phyloP scores from a whole-genome alignment of 2,888 invertebrate species.

The Mimas tiliae region DNA sequence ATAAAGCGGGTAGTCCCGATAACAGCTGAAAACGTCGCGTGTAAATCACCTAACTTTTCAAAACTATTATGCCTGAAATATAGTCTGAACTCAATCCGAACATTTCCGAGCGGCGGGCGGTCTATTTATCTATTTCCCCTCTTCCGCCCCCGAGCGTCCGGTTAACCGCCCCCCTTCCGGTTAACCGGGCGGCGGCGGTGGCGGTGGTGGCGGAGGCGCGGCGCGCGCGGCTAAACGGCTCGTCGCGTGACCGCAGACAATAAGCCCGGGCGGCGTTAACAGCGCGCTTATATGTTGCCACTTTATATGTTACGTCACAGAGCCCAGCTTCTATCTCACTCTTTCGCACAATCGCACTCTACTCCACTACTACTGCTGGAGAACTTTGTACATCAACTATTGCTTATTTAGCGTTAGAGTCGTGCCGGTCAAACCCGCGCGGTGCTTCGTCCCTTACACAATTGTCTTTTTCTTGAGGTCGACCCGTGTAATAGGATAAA shows the following conservation, averaged over 20 bases:
- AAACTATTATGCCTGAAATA: constrained; percentile 84
- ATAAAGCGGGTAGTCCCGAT: constrained; percentile 68
- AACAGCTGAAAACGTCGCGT: constrained; percentile 80
- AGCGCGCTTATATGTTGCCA: constrained; percentile 84
- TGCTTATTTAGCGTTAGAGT: constrained; percentile 66
- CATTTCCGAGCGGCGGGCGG: constrained; percentile 84
- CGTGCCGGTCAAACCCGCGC: constrained; percentile 45
- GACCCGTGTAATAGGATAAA: constrained; percentile 78
- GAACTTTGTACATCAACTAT: constrained; percentile 62
- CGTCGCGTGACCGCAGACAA: constrained; percentile 85
- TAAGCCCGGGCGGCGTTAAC: constrained; percentile 84
- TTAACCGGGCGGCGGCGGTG: constrained; percentile 78
- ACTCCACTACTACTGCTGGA: no score
- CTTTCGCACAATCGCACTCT: constrained; percentile 39
- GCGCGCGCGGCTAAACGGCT: constrained; percentile 83
- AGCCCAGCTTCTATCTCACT: constrained; percentile 41
- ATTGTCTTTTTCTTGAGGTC: constrained; percentile 80
- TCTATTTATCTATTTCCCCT: constrained; percentile 85
- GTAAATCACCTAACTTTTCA: constrained; percentile 83
- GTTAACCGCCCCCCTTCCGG: constrained; percentile 85
- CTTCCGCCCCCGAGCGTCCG: constrained; percentile 84
- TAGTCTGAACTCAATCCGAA: constrained; percentile 84
- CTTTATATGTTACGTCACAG: constrained; percentile 81
- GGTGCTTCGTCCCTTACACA: constrained; percentile 63
- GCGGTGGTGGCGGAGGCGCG: constrained; percentile 63